Percentiles rank a stretch among this genome's conserved stretches.
These are phyloP conservation scores for Meloidogyne chitwoodi DNA, from an alignment of 1,140 invertebrate species.

Conservation along the genomic window DNA sequence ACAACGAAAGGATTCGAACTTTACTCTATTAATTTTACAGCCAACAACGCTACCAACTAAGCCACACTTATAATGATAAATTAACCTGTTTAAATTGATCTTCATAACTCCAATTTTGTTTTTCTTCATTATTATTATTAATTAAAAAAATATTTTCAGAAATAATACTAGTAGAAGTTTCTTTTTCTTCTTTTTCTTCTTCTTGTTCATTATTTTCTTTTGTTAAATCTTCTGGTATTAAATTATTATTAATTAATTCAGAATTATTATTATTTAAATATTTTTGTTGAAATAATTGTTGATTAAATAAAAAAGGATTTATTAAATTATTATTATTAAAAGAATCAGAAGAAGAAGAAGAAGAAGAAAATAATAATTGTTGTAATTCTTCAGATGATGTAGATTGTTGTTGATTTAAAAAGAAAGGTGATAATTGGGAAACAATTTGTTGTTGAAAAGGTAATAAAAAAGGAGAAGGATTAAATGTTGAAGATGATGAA, in stretches of 20 bases:
- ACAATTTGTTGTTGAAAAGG: conserved; percentile 15
- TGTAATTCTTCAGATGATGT: not conserved
- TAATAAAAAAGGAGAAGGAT: conserved; percentile 20
- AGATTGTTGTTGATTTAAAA: not conserved
- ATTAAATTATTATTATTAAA: too few species aligned
- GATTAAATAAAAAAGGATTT: not conserved
- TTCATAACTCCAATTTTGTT: conserved; percentile 33
- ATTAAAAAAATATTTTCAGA: not conserved
- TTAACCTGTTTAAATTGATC: conserved; percentile 47
- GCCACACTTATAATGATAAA: too few species aligned
- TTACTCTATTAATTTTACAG: too few species aligned
- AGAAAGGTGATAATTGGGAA: not conserved
- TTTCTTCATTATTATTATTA: not conserved
- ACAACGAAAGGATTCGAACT: too few species aligned
- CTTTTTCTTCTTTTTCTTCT: not conserved
- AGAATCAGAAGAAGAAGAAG: not conserved
- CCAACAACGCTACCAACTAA: too few species aligned
- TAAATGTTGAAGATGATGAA: not conserved
- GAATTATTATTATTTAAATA: not conserved
- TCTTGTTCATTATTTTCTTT: not conserved
- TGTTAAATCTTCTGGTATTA: not conserved
- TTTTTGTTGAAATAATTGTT: not conserved
- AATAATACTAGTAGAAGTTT: not conserved
- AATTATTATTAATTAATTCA: too few species aligned
- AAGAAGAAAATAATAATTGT: not conserved